Conservation (phyloP, 2,113 vertebrate species). For the Pluvianellus socialis region DNA sequence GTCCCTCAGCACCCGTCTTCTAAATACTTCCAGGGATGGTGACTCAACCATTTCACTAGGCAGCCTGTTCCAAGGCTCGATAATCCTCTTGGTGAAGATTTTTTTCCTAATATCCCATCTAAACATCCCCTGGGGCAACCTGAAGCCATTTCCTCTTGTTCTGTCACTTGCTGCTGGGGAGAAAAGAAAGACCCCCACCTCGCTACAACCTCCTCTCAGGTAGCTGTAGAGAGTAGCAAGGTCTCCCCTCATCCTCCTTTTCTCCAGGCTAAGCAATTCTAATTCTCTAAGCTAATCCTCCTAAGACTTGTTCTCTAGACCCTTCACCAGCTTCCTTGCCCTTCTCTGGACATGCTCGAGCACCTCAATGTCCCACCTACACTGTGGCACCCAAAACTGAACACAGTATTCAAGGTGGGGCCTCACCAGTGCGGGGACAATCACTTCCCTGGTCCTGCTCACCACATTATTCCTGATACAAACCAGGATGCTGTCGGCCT, state of each 20-base stretch:
- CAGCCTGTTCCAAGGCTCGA: rapidly evolving
- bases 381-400: neutral
- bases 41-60: neutral
- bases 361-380: neutral
- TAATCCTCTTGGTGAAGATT: rapidly evolving
- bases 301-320: rapidly evolving
- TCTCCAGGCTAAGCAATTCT: neutral
- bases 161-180: neutral
- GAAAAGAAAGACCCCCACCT: neutral
- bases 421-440: neutral
- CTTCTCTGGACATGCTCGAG: neutral
- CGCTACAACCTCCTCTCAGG: neutral
- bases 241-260: neutral
- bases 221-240: rapidly evolving
- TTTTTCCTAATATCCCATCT: neutral
- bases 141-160: neutral
- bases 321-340: rapidly evolving
- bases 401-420: rapidly evolving
- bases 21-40: neutral
- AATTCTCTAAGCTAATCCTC: rapidly evolving
- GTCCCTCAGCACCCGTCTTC: rapidly evolving
- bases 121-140: neutral
- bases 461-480: neutral
- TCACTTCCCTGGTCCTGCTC: neutral
- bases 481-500: neutral